phyloP scores from a whole-genome alignment of 2,888 invertebrate species.

The Chymomyza caudatula region DNA sequence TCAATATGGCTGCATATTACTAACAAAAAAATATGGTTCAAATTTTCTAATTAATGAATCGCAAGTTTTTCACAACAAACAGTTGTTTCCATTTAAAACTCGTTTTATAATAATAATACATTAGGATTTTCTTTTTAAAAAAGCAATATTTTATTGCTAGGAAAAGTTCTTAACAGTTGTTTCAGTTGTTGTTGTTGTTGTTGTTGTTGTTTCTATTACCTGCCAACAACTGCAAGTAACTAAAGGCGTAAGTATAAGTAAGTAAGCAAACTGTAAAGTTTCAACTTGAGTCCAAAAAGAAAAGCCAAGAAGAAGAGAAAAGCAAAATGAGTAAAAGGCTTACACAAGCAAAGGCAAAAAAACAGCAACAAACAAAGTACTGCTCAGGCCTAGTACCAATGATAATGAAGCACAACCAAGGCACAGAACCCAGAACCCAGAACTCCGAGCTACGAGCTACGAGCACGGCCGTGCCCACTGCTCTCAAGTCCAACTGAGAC shows the following conservation, averaged over 20 bases:
- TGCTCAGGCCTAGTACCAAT: conserved; percentile 28
- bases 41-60: too few relatives aligned
- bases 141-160: background rate
- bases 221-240: background rate
- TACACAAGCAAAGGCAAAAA: conserved; percentile 16
- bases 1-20: too few relatives aligned
- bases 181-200: background rate
- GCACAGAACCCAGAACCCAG: background rate
- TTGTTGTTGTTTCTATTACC: background rate
- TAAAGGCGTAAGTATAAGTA: background rate
- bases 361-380: conserved; percentile 36
- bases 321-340: conserved; percentile 11
- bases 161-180: background rate
- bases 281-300: background rate
- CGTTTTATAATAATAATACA: background rate
- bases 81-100: background rate
- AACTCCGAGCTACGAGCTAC: conserved; percentile 11
- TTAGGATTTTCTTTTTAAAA: background rate
- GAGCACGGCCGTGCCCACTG: too few relatives aligned
- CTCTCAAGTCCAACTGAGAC: background rate
- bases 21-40: too few relatives aligned
- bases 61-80: too few relatives aligned
- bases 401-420: conserved; percentile 20
- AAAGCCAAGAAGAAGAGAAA: conserved; percentile 16
- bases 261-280: background rate